phyloP scores from a whole-genome alignment of 2,888 invertebrate genomes.

The Pollenia griseotomentosa region DNA sequence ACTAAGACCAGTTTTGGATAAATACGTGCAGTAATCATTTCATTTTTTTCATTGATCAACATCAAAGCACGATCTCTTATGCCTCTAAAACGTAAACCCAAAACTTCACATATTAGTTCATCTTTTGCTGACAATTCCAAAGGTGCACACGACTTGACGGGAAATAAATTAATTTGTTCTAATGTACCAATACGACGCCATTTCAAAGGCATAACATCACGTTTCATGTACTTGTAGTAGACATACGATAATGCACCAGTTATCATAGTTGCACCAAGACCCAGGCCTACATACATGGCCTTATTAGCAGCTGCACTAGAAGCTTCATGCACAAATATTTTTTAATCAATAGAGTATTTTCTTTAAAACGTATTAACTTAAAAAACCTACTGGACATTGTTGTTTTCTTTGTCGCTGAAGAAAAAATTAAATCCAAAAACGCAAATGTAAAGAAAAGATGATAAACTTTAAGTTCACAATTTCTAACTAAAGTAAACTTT shows the following conservation, averaged over 20 bases:
- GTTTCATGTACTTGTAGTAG: conserved; percentile 77
- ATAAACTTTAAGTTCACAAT: conserved; percentile 46
- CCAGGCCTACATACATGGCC: conserved; percentile 73
- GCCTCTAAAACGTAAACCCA: conserved; percentile 78
- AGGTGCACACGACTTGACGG: conserved; percentile 81
- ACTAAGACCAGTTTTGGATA: conserved; percentile 81
- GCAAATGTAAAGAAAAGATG: conserved; percentile 17
- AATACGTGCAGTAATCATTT: conserved; percentile 80
- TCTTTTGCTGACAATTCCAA: conserved; percentile 73
- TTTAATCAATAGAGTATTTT: neutral
- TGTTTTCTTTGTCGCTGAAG: neutral
- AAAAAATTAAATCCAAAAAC: neutral
- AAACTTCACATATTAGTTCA: conserved; percentile 78
- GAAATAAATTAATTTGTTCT: conserved; percentile 79
- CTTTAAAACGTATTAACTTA: neutral
- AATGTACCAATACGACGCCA: conserved; percentile 81
- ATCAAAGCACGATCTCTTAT: conserved; percentile 81
- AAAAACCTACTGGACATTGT: conserved; percentile 59
- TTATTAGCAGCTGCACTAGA: conserved; percentile 48
- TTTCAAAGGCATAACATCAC: conserved; percentile 80
- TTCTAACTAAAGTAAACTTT: conserved; percentile 48
- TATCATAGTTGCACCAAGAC: conserved; percentile 76
- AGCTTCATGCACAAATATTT: conserved; percentile 56
- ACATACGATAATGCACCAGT: conserved; percentile 77
- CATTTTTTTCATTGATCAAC: conserved; percentile 79